These are phyloP conservation scores for Agrotis exclamationis DNA, from an alignment of 2,888 invertebrate genomes.

Conservation along the genomic window DNA sequence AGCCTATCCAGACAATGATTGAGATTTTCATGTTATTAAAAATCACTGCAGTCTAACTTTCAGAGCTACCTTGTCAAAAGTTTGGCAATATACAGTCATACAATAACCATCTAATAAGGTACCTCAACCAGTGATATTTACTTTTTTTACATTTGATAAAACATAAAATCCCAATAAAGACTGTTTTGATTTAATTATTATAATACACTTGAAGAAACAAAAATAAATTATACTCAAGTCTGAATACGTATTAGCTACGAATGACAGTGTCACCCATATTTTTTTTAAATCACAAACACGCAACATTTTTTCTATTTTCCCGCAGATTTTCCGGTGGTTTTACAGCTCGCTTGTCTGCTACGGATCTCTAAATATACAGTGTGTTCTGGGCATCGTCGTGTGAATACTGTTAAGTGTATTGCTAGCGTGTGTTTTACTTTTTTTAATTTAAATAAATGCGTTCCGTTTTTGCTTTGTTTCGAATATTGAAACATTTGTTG, in stretches of 20 bases:
- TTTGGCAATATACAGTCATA: too few relatives aligned
- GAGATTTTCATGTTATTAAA: too few relatives aligned
- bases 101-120: too few relatives aligned
- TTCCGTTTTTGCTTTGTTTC: conserved; percentile 54
- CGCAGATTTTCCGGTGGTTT: conserved; percentile 6
- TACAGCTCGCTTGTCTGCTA: not conserved
- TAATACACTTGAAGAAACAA: too few relatives aligned
- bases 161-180: too few relatives aligned
- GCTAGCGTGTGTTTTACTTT: conserved; percentile 78
- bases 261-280: not conserved
- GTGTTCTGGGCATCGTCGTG: conserved; percentile 82
- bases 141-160: too few relatives aligned
- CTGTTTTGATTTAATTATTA: too few relatives aligned
- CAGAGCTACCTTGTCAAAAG: too few relatives aligned
- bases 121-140: too few relatives aligned
- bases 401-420: conserved; percentile 86
- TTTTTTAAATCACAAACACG: not conserved
- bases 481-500: conserved; percentile 44
- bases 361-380: conserved; percentile 70
- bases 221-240: not conserved
- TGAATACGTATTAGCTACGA: not conserved
- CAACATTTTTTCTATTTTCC: conserved; percentile 3
- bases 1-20: too few relatives aligned
- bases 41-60: too few relatives aligned
- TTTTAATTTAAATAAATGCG: conserved; percentile 85